Percentiles rank a stretch among this genome's conserved stretches.
Conservation (phyloP, 2,113 vertebrate genomes). For the Suncus etruscus region DNA sequence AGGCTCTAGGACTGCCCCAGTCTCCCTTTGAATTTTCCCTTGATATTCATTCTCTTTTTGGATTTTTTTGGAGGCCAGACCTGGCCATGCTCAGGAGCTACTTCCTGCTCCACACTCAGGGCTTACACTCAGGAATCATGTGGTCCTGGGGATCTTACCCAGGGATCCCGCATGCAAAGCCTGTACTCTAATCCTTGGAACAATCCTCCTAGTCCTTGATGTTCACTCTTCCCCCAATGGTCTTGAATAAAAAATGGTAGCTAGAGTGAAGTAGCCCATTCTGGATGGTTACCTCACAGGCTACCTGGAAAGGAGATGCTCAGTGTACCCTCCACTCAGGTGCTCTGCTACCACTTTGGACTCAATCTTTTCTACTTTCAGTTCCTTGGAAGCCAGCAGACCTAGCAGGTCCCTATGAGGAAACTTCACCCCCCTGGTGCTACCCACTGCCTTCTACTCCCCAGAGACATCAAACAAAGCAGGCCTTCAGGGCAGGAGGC, state of each 20-base stretch:
- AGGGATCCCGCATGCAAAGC: no score
- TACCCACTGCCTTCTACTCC: conserved; percentile 57
- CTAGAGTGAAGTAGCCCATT: background rate
- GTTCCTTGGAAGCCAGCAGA: background rate
- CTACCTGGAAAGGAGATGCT: background rate
- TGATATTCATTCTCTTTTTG: no score
- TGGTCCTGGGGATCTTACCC: no score
- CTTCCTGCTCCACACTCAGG: no score
- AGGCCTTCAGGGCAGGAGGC: background rate
- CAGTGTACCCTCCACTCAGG: background rate
- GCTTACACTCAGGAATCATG: no score
- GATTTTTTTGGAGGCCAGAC: no score
- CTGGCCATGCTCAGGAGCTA: no score
- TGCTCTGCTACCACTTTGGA: background rate
- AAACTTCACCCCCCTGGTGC: background rate
- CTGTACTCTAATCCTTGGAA: no score
- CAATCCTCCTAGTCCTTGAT: no score
- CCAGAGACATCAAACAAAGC: conserved; percentile 60
- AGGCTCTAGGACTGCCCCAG: background rate
- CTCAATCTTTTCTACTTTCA: background rate
- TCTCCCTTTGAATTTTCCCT: no score
- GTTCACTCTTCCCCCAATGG: no score
- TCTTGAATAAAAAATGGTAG: background rate
- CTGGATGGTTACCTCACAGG: background rate
- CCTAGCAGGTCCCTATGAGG: conserved; percentile 3